These are phyloP conservation scores for Ceratosolen solmsi DNA, from an alignment of 1,140 invertebrate species.

Conservation along the genomic window DNA sequence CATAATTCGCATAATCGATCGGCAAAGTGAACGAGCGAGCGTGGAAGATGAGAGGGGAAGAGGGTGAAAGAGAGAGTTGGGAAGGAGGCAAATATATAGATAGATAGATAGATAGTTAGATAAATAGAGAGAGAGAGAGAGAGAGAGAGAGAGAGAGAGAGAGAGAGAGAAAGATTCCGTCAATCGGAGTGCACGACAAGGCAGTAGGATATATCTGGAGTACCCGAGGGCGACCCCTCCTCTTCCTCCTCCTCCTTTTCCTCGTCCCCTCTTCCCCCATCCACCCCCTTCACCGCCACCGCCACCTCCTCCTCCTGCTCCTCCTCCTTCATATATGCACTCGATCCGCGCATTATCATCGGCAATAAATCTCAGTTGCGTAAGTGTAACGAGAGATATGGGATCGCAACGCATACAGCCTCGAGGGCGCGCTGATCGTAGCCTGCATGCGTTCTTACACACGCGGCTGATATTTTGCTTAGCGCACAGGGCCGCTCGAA, in stretches of 20 bases:
- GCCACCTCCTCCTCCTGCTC: slow-evolving; percentile 49
- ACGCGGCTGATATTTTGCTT: background rate
- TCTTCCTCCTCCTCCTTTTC: background rate
- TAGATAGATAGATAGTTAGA: no score
- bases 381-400: slow-evolving; percentile 74
- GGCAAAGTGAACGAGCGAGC: background rate
- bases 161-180: slow-evolving; percentile 57
- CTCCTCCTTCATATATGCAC: slow-evolving; percentile 55
- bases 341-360: slow-evolving; percentile 69
- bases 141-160: no score
- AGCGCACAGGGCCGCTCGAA: background rate
- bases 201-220: slow-evolving; percentile 47
- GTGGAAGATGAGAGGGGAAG: no score
- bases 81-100: no score
- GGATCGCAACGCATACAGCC: slow-evolving; percentile 73
- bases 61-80: background rate
- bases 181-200: slow-evolving; percentile 63
- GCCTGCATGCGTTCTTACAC: background rate
- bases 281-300: background rate
- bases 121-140: no score
- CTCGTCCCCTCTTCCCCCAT: slow-evolving; percentile 56
- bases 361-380: slow-evolving; percentile 74
- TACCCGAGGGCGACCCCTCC: slow-evolving; percentile 59
- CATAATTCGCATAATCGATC: slow-evolving; percentile 57
- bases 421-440: slow-evolving; percentile 55